phyloP scores from a whole-genome alignment of 2,888 invertebrate genomes.

The Poecilobothrus nobilitatus region DNA sequence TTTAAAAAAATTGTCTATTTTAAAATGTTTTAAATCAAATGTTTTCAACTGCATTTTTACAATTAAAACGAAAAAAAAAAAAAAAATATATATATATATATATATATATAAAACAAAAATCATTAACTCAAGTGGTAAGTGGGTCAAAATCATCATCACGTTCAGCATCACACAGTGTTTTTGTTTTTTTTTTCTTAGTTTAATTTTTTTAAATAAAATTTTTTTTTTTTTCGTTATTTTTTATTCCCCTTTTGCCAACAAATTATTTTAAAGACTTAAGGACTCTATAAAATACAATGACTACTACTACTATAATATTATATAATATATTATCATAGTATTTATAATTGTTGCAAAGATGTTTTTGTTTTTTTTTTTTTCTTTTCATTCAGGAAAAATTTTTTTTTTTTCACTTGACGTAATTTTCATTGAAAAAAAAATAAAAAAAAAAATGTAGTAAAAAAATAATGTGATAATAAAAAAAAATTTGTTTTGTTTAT shows the following conservation, averaged over 20 bases:
- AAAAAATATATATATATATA: too few species aligned
- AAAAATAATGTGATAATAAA: too few species aligned
- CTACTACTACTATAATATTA: not conserved
- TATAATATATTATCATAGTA: not conserved
- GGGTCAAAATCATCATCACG: constrained; percentile 19
- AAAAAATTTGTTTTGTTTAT: too few species aligned
- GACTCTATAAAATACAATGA: not conserved
- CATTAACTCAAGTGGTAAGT: constrained; percentile 18
- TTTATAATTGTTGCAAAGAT: not conserved
- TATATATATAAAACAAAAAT: constrained; percentile 15
- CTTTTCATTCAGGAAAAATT: not conserved
- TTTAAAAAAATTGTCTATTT: too few species aligned
- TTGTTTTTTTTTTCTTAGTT: not conserved
- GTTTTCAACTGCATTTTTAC: not conserved
- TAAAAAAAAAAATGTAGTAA: too few species aligned
- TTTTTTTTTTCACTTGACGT: not conserved
- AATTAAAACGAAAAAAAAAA: constrained; percentile 14
- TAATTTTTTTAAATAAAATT: not conserved
- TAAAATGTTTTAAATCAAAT: too few species aligned
- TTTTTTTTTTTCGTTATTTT: not conserved
- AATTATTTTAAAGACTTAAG: not conserved
- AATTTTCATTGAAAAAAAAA: not conserved
- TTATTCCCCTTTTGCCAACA: not conserved
- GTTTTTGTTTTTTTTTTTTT: not conserved
- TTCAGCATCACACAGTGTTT: not conserved